Evolutionary conservation across 2,888 invertebrate species (phyloP).

Genomic region (Sepioteuthis lessoniana): DNA sequence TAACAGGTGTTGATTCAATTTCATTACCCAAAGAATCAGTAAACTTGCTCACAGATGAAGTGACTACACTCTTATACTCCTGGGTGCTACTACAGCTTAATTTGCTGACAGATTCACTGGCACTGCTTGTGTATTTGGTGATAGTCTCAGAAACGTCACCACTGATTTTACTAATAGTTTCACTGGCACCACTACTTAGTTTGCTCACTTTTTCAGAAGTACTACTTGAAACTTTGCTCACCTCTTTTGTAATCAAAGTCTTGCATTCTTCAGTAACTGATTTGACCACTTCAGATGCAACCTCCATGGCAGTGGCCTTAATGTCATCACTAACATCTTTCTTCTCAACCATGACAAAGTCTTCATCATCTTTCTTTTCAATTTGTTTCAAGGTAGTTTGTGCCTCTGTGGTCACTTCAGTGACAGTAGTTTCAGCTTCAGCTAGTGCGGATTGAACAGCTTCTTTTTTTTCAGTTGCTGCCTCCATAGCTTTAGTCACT

Average conservation of each 20-base stretch:
- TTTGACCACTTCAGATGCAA: slow-evolving; percentile 41
- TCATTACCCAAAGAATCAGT: neutral
- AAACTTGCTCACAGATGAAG: slow-evolving; percentile 42
- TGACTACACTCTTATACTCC: slow-evolving; percentile 14
- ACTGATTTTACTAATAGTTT: neutral
- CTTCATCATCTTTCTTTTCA: slow-evolving; percentile 36
- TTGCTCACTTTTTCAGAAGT: slow-evolving; percentile 38
- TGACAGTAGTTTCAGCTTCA: slow-evolving; percentile 3
- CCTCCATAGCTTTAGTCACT: slow-evolving; percentile 25
- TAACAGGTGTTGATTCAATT: slow-evolving; percentile 37
- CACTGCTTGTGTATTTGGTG: slow-evolving; percentile 39
- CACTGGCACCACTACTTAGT: neutral
- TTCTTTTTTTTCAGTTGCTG: neutral
- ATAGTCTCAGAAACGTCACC: neutral
- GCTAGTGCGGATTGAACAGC: neutral
- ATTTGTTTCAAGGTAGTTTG: neutral
- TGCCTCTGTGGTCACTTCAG: slow-evolving; percentile 37
- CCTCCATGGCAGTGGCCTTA: slow-evolving; percentile 44
- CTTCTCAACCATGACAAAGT: slow-evolving; percentile 44
- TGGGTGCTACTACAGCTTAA: neutral
- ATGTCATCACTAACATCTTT: slow-evolving; percentile 34
- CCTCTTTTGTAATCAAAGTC: slow-evolving; percentile 24
- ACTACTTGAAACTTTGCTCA: slow-evolving; percentile 44
- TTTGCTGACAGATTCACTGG: slow-evolving; percentile 43
- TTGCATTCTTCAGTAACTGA: slow-evolving; percentile 40